Evolutionary conservation across 1,140 invertebrate species (phyloP).

Genomic region (Sarcophaga peregrina): DNA sequence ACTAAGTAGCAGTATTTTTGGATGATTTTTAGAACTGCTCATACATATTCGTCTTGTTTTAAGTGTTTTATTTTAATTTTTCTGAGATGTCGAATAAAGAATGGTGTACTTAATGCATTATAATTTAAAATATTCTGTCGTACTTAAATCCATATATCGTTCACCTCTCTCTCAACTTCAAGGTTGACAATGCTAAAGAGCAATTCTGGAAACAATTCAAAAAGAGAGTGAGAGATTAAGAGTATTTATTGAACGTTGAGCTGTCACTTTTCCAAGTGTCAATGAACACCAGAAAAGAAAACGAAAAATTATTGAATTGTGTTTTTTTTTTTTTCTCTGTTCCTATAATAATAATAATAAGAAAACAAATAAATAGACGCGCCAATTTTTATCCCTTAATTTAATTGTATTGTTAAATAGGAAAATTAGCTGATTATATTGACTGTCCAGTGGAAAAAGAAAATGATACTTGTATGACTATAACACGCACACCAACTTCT

Average conservation of each 20-base stretch:
- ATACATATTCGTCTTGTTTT: too few species aligned
- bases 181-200: too few species aligned
- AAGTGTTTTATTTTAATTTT: too few species aligned
- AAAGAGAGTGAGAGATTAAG: background rate
- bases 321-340: background rate
- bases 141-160: too few species aligned
- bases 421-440: constrained; percentile 44
- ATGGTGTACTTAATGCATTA: too few species aligned
- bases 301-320: background rate
- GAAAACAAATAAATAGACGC: constrained; percentile 34
- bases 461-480: constrained; percentile 28
- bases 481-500: constrained; percentile 5
- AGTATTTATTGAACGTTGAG: constrained; percentile 4
- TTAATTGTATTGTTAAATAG: constrained; percentile 22
- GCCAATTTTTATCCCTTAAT: constrained; percentile 20
- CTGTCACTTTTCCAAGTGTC: constrained; percentile 38
- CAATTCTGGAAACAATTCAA: background rate
- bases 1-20: too few species aligned
- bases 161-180: too few species aligned
- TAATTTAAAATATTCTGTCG: too few species aligned
- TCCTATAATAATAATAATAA: constrained; percentile 26
- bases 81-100: too few species aligned
- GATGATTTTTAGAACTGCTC: too few species aligned
- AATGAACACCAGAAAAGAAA: constrained; percentile 31
- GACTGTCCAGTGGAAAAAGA: constrained; percentile 26